Conservation (phyloP, 2,797 vertebrate species). For the Xiphophorus birchmanni region DNA sequence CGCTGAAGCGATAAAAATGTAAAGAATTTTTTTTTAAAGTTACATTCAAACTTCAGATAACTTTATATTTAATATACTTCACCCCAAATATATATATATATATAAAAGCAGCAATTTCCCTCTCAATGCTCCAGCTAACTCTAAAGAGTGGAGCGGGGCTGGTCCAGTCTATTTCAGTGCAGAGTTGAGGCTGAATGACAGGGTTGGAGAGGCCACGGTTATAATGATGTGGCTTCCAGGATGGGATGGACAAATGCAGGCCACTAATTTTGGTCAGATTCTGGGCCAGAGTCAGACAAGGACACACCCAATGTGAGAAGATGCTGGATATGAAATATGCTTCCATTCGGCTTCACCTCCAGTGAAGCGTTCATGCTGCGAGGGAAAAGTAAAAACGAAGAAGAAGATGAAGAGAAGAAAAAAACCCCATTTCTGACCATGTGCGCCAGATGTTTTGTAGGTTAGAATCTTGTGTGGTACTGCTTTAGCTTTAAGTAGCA, state of each 20-base stretch:
- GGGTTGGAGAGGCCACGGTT: conserved; percentile 64
- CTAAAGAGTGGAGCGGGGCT: conserved; percentile 15
- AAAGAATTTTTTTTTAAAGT: not conserved
- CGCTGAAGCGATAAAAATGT: not conserved
- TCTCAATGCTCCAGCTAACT: conserved; percentile 12
- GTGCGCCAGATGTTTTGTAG: conserved; percentile 14
- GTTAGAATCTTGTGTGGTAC: not conserved
- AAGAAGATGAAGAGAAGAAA: not conserved
- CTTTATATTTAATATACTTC: conserved; percentile 38
- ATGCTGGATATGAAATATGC: conserved; percentile 44
- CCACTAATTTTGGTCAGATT: conserved; percentile 82
- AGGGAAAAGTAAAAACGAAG: not conserved
- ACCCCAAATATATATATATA: conserved; percentile 13
- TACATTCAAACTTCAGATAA: not conserved
- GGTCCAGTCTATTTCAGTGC: conserved; percentile 71
- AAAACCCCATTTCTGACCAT: not conserved
- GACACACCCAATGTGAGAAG: conserved; percentile 77
- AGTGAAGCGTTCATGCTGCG: conserved; percentile 7
- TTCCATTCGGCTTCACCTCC: conserved; percentile 34
- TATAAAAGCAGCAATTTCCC: conserved; percentile 39
- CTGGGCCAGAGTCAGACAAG: conserved; percentile 58
- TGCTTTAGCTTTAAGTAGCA: not conserved
- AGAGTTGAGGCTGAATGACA: conserved; percentile 68
- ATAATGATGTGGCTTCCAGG: conserved; percentile 80
- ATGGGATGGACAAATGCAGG: conserved; percentile 74